Conservation (phyloP, 2,113 vertebrate species). For the Gobiocypris rarus region DNA sequence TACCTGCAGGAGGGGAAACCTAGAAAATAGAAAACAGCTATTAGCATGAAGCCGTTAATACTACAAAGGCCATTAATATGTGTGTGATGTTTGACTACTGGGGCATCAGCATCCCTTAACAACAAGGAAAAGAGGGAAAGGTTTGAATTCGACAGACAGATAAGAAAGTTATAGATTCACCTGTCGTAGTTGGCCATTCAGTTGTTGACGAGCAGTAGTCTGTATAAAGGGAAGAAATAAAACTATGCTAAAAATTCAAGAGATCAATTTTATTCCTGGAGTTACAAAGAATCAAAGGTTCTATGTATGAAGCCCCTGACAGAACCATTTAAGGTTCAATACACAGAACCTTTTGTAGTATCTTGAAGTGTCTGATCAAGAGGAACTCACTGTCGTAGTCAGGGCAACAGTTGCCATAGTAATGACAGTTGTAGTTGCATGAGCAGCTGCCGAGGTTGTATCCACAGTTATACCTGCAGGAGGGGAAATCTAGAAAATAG, state of each 20-base stretch:
- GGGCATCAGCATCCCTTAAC: neutral
- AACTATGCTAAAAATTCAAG: too few species aligned
- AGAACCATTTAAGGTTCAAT: too few species aligned
- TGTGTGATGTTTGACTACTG: too few species aligned
- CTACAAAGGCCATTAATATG: too few species aligned
- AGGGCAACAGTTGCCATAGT: constrained; percentile 59
- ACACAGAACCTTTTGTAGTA: too few species aligned
- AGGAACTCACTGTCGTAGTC: constrained; percentile 56
- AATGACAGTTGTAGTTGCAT: constrained; percentile 61
- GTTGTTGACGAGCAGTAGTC: too few species aligned
- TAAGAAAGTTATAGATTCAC: constrained; percentile 60
- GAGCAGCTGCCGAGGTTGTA: constrained; percentile 63
- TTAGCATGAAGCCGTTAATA: too few species aligned
- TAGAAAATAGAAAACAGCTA: too few species aligned
- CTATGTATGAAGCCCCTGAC: too few species aligned
- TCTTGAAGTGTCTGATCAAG: neutral
- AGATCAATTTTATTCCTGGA: too few species aligned
- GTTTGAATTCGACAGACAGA: neutral
- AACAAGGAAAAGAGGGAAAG: neutral
- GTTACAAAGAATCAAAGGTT: too few species aligned
- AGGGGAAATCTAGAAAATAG: neutral
- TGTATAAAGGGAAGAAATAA: too few species aligned
- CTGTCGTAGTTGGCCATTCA: neutral
- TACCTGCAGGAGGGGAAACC: constrained; percentile 55
- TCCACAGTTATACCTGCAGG: constrained; percentile 61